These are phyloP conservation scores for Nerophis ophidion DNA, from an alignment of 2,113 vertebrate species.

Conservation along the genomic window DNA sequence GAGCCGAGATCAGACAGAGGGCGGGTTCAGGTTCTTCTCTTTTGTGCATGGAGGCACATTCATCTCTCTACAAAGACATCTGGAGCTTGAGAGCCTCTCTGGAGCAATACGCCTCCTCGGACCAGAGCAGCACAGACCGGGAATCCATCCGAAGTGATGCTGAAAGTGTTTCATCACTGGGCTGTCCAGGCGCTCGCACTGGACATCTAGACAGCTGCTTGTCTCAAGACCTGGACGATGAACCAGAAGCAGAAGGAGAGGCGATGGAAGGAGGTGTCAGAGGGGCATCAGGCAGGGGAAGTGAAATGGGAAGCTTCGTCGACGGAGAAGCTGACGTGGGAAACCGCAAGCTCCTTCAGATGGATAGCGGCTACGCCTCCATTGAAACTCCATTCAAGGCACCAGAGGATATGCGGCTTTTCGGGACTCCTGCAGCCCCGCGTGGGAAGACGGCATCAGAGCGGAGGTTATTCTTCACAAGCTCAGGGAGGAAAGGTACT, in stretches of 20 bases:
- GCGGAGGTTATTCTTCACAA: constrained; percentile 84
- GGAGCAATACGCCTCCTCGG: constrained; percentile 84
- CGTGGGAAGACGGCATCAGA: constrained; percentile 82
- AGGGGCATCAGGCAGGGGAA: constrained; percentile 34
- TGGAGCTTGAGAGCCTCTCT: constrained; percentile 93
- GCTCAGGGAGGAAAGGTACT: constrained; percentile 79
- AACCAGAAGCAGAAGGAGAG: constrained; percentile 59
- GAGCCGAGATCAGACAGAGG: constrained; percentile 43
- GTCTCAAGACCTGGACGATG: constrained; percentile 77
- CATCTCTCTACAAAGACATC: constrained; percentile 83
- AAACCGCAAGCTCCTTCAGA: constrained; percentile 88
- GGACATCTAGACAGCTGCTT: constrained; percentile 62
- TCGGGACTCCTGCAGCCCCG: constrained; percentile 57
- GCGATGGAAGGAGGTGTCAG: constrained; percentile 21
- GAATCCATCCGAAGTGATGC: constrained; percentile 87
- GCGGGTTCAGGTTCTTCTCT: constrained; percentile 36
- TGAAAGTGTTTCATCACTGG: constrained; percentile 81
- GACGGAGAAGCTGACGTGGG: constrained; percentile 73
- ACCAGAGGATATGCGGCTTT: constrained; percentile 77
- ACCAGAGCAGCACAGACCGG: constrained; percentile 86
- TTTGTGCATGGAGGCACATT: constrained; percentile 61
- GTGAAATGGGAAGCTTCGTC: constrained; percentile 42
- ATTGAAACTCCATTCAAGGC: constrained; percentile 85
- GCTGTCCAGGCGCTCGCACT: constrained; percentile 51
- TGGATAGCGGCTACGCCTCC: constrained; percentile 96